Evolutionary conservation across 53 echinoderm and acorn worm genomes (phyloP).

Genomic region (Holothuria scabra): DNA sequence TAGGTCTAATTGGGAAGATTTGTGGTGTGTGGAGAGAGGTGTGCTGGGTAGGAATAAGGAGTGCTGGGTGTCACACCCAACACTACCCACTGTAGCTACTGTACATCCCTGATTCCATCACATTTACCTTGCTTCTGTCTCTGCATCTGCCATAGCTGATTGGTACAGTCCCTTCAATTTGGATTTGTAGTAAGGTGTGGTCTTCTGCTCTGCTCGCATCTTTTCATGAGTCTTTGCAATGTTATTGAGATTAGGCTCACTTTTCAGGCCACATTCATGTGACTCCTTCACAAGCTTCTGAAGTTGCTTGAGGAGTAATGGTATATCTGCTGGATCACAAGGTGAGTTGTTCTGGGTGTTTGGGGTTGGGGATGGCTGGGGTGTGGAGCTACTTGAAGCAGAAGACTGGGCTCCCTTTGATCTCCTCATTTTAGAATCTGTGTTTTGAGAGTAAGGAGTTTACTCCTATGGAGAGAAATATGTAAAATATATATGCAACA

Average conservation of each 20-base stretch:
- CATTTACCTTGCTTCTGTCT: slow-evolving; percentile 88
- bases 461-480: too few species aligned
- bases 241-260: slow-evolving; percentile 75
- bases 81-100: too few species aligned
- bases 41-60: too few species aligned
- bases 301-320: slow-evolving; percentile 79
- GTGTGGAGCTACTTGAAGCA: slow-evolving; percentile 20
- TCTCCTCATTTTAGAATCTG: slow-evolving; percentile 34
- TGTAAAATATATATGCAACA: too few species aligned
- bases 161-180: slow-evolving; percentile 88
- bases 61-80: too few species aligned
- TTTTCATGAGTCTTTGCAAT: slow-evolving; percentile 95
- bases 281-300: slow-evolving; percentile 76
- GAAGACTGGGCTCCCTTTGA: slow-evolving; percentile 28
- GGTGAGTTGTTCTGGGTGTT: neutral
- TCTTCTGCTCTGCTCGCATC: slow-evolving; percentile 85
- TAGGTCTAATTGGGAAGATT: too few species aligned
- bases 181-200: slow-evolving; percentile 82
- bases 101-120: too few species aligned
- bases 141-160: slow-evolving; percentile 87
- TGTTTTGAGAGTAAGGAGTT: neutral
- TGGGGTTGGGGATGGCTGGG: slow-evolving; percentile 37
- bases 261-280: slow-evolving; percentile 76
- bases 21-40: too few species aligned
- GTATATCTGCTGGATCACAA: slow-evolving; percentile 60